Conservation (phyloP, 2,113 vertebrate genomes). For the Caretta caretta region DNA sequence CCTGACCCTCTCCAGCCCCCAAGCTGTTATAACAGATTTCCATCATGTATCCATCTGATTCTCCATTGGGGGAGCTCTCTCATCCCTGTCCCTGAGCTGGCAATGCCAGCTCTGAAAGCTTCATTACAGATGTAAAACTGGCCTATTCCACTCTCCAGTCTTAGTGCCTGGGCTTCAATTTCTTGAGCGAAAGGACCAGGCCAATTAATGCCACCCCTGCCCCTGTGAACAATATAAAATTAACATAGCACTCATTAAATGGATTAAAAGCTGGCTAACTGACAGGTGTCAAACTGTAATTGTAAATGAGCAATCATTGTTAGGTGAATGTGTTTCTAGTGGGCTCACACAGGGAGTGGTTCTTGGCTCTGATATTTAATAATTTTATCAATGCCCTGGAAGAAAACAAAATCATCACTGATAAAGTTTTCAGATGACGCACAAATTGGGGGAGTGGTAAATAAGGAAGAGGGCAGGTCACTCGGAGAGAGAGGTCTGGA, state of each 20-base stretch:
- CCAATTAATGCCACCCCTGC: too few species aligned
- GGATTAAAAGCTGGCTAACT: background rate
- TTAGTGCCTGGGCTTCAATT: background rate
- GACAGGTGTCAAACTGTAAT: background rate
- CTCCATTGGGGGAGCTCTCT: background rate
- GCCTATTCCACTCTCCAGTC: fast-evolving
- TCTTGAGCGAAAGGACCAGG: fast-evolving
- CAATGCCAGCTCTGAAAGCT: too few species aligned
- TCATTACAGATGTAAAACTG: background rate
- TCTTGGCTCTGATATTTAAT: background rate
- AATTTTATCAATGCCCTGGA: background rate
- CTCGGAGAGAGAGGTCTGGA: background rate
- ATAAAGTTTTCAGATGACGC: background rate
- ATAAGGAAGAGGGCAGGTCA: background rate
- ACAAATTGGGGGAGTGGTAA: background rate
- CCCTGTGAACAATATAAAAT: background rate
- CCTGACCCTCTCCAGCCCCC: background rate
- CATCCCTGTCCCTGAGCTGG: background rate
- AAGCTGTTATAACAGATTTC: background rate
- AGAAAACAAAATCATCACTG: background rate
- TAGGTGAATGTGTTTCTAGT: background rate
- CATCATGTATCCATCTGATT: background rate
- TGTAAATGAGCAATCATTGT: background rate
- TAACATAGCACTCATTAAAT: background rate
- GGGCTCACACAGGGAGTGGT: background rate